phyloP scores from a whole-genome alignment of 1,140 invertebrate species.

The Hermetia illucens region DNA sequence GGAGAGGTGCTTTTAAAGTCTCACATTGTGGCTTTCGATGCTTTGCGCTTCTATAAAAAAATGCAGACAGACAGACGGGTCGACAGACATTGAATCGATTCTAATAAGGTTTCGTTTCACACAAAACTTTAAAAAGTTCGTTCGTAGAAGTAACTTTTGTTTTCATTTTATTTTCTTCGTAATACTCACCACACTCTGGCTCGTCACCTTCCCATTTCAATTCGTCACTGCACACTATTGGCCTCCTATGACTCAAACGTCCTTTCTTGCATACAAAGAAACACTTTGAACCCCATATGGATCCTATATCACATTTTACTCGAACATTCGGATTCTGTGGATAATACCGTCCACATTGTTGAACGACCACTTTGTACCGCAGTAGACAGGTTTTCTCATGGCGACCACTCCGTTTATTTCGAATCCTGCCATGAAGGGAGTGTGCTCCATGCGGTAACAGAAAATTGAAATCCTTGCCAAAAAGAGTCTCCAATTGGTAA shows the following conservation, averaged over 20 bases:
- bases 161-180: too few species aligned
- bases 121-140: too few species aligned
- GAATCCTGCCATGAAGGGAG: neutral
- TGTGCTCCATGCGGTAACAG: slow-evolving; percentile 2
- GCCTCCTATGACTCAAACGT: neutral
- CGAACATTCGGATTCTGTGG: neutral
- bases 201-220: slow-evolving; percentile 2
- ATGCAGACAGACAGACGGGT: too few species aligned
- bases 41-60: too few species aligned
- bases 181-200: slow-evolving; percentile 1
- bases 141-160: too few species aligned
- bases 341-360: neutral
- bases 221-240: neutral
- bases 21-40: too few species aligned
- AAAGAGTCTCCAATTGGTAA: slow-evolving; percentile 3
- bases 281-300: slow-evolving; percentile 5
- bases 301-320: neutral
- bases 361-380: slow-evolving; percentile 3
- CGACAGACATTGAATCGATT: too few species aligned
- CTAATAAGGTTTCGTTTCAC: too few species aligned
- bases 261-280: neutral
- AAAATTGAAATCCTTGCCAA: slow-evolving; percentile 1
- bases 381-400: neutral
- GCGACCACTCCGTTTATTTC: neutral
- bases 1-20: too few species aligned